Evolutionary conservation across 2,797 vertebrate genomes (phyloP), one percentile per base, ranked within the genome.

Genomic region (Synaphobranchus kaupii): DNA sequence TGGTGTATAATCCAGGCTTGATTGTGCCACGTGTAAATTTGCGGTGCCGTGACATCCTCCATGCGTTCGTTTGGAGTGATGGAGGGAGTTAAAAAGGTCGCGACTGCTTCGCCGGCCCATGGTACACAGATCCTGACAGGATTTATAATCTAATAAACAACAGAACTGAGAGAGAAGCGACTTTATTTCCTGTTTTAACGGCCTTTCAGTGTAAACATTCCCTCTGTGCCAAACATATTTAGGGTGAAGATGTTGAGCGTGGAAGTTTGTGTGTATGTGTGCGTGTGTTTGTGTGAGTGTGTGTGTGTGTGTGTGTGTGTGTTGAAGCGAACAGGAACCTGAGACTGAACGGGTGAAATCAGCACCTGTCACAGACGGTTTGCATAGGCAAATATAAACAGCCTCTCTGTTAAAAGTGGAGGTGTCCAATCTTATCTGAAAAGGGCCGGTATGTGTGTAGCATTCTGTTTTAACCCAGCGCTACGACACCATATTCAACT

Each of bases 1-100:
- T 93, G 95, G 94, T 94, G 93, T 95, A 94, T 96, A 96, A 96
- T 96, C 95, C 95, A 94, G 86, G 94, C 93, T 94, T 95, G 94
- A 96, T 96, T 96, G 95, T 94, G 92, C 94, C 94, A 93, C 94
- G 94, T 92, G 94, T 92, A 94, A 22, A 94, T 94, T 93, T 94
- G 93, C 93, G 92, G 93, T 93, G 93, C 94, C 93, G 92, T 94
- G 93, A 93, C 94, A 94, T 94, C 93, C 94, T 93, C 92, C 90
- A 91, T 94, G 94, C 94, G 95, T 94, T 95, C 95, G 94, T 94
- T 93, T 94, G 22, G 93, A 91, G 92, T 91, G 93, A 93, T 92
- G 13, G 31, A 20, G 28, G 15, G 31, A 39, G 44, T 17, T 1
- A 17, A 12, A 20, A 13, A 4, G 31, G 71, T 0, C 3, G 71